Base-by-base conservation (phyloP, 2,888 invertebrate species). In the Chymomyza amoena region DNA sequence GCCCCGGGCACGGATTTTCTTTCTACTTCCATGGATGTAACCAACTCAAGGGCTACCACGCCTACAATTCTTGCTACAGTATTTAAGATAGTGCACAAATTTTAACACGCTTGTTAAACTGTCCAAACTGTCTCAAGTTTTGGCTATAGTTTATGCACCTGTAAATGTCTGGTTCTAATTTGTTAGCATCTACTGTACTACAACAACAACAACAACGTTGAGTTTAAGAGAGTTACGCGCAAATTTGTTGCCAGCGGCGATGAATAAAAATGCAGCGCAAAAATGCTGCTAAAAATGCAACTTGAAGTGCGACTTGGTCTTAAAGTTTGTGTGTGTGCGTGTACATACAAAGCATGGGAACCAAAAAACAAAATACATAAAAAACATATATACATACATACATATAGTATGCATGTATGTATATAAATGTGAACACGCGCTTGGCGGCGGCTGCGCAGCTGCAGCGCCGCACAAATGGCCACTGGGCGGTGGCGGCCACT, bases 281-380 rank as follows among this genome's bases (percentile, higher is more conserved):
- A 85, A 85, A 85, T 85, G 84, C 86, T 87, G 84, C 84, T 87
- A 80, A 84, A 84, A 86, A 79, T 84, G 87, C 84, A 86, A 86
- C 81, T 82, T 69, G 77, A 79, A 85, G 79, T 36, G 32, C 54
- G 54, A 18, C 20, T 54, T 7, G 39, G 39, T 45, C 39, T 36
- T 36, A 13, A 62, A 61, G 6, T 45, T 77, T 57, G n/a, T 20
- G 28, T 56, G 52, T 52, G 57, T 59, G 36, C 45, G 50, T 39
- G 57, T 36, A 32, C 76, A 74, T 76, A 85, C 80, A 85, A 89
- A 83, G 88, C 89, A 80, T 88, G 87, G 87, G 88, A 88, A 88
- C 83, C 78, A 75, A 79, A 85, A 80, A 78, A 72, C 71, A 80
- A 84, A 83, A 83, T 85, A 83, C 83, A 54, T 18, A n/a, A 54